Percentiles rank a stretch among this genome's conserved stretches.
phyloP scores from a whole-genome alignment of 2,888 invertebrate species.

The Clanis bilineata region DNA sequence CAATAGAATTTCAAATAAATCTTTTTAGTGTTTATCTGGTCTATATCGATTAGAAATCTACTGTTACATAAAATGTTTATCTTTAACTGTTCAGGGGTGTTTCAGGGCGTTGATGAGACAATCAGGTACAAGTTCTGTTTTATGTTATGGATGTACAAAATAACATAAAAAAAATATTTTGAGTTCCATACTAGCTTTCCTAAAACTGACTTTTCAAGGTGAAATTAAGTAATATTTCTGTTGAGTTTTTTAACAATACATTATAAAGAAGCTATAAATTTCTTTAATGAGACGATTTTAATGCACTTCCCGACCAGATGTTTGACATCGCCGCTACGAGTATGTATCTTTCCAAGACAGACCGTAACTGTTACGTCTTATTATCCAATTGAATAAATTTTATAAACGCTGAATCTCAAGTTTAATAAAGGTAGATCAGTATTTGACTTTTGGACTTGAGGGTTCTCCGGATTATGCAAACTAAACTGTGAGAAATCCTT shows the following conservation, averaged over 20 bases:
- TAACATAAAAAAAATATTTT: too few relatives aligned
- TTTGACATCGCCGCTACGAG: not conserved
- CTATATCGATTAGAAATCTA: too few relatives aligned
- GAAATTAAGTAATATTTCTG: too few relatives aligned
- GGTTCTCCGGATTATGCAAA: constrained; percentile 22
- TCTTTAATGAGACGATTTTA: not conserved
- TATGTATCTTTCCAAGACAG: constrained; percentile 22
- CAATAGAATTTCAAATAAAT: too few relatives aligned
- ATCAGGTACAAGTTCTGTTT: too few relatives aligned
- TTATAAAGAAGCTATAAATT: not conserved
- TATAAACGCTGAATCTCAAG: constrained; percentile 36
- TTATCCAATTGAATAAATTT: constrained; percentile 65
- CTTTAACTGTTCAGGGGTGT: too few relatives aligned
- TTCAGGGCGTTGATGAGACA: too few relatives aligned
- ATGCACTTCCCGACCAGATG: constrained; percentile 2
- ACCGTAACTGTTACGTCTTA: constrained; percentile 42
- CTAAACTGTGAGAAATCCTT: constrained; percentile 7
- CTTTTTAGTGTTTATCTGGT: too few relatives aligned
- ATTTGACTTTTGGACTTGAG: constrained; percentile 31
- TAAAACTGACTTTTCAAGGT: too few relatives aligned
- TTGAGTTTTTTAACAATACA: not conserved
- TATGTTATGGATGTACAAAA: too few relatives aligned
- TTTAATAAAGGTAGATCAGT: constrained; percentile 40
- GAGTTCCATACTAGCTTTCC: too few relatives aligned
- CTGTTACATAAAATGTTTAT: too few relatives aligned